Evolutionary conservation across 2,113 vertebrate species (phyloP), one percentile per base, ranked within the genome.

Genomic region (Paratilapia polleni): DNA sequence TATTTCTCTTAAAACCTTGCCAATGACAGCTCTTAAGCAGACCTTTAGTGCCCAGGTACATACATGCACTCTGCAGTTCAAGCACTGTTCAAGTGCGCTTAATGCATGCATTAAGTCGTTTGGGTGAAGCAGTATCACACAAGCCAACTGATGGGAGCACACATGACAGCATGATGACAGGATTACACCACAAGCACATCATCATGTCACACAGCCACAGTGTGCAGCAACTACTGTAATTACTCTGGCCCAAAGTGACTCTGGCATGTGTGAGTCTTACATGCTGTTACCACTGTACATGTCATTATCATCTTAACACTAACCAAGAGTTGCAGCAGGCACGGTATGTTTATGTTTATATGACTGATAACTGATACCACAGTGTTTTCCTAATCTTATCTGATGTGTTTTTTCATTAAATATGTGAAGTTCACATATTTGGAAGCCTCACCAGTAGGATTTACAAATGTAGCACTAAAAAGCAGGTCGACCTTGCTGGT

Each of bases 221-320:
- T 31, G 52, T 79, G 82, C 52, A 13, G 41, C 15, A 17, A 22
- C 22, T 20, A 1, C 17, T 87, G 58, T 19, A 34, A 82, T 85
- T 81, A 88, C 5, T n/a, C n/a, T 80, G 66, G 78, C 68, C 77
- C 58, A 64, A 64, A 56, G 26, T 24, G 49, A 22, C 34, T 54
- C 38, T 6, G 36, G 78, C 63, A 31, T 54, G 73, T 77, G 84
- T 11, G 47, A 2, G 57, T 61, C 12, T 70, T 22, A 31, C 38
- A 19, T 5, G 76, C 34, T 79, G 19, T 24, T 43, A 56, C 24
- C 49, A 57, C 7, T 66, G 63, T 36, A 47, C n/a, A 22, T 64
- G 66, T 24, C 2, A n/a, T 24, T 8, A 70, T 52, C 17, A 8
- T 20, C 22, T 28, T 61, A 47, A 47, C 63, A 38, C 66, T 3